phyloP scores from a whole-genome alignment of 2,888 invertebrate species.

The Zhuqinia jingwanae region DNA sequence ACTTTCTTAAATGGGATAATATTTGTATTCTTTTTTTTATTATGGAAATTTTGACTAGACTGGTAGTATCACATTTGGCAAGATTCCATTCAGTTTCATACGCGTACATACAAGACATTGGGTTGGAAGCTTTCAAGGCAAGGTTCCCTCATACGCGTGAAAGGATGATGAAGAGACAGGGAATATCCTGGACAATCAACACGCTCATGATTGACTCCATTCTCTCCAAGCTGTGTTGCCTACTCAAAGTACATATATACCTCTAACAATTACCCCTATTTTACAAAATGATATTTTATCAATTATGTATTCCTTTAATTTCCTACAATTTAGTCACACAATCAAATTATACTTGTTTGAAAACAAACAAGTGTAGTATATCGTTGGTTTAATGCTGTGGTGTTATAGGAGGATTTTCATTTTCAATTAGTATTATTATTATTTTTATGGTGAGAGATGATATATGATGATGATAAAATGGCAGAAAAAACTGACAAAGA shows the following conservation, averaged over 20 bases:
- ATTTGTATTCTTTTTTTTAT: constrained; percentile 21
- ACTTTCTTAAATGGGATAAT: constrained; percentile 17
- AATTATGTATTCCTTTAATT: no score
- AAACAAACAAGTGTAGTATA: no score
- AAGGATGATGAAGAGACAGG: constrained; percentile 73
- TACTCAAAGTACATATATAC: constrained; percentile 72
- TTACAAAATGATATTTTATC: constrained; percentile 7
- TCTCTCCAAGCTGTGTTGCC: constrained; percentile 67
- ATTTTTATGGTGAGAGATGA: no score
- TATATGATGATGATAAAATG: no score
- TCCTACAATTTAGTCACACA: no score
- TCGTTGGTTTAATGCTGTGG: no score
- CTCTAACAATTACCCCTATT: no score
- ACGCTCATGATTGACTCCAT: constrained; percentile 74
- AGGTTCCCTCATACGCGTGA: constrained; percentile 72
- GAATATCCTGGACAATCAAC: constrained; percentile 69
- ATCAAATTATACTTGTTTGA: no score
- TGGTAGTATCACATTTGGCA: constrained; percentile 72
- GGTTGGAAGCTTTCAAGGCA: constrained; percentile 63
- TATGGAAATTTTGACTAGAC: constrained; percentile 58
- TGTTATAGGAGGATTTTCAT: no score
- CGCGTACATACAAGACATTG: constrained; percentile 72
- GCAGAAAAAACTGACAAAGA: no score
- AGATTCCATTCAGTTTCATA: constrained; percentile 73
- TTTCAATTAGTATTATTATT: no score